Conservation (phyloP, 2,888 invertebrate genomes). For the Geotrupes spiniger region DNA sequence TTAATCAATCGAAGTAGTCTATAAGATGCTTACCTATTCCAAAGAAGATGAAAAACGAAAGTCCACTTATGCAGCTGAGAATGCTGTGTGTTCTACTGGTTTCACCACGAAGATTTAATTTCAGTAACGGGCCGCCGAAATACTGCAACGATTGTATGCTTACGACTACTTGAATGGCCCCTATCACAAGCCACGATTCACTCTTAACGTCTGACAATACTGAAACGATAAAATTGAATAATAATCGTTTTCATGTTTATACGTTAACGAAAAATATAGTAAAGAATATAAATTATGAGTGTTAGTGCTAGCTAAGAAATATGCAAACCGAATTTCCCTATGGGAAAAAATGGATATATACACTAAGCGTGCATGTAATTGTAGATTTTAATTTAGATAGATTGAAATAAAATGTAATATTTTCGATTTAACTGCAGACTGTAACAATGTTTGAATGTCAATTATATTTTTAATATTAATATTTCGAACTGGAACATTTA, state of each 20-base stretch:
- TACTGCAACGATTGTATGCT: conserved; percentile 42
- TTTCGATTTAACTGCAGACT: no score
- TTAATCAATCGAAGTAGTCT: background rate
- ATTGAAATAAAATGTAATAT: no score
- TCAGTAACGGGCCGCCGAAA: conserved; percentile 39
- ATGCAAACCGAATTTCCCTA: no score
- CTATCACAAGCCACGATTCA: conserved; percentile 39
- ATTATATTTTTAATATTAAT: no score
- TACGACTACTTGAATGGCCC: conserved; percentile 40
- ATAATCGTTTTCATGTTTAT: no score
- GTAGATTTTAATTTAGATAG: no score
- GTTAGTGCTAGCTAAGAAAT: background rate
- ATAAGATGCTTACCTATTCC: conserved; percentile 37
- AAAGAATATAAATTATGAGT: background rate
- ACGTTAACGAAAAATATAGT: conserved; percentile 7
- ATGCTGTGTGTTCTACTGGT: conserved; percentile 37
- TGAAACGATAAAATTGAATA: no score
- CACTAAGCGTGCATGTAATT: no score
- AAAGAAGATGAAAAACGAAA: conserved; percentile 40
- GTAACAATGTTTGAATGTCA: no score
- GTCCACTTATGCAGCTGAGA: conserved; percentile 38
- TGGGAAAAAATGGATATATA: no score
- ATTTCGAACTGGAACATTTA: no score
- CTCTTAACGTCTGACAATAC: conserved; percentile 40
- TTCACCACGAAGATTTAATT: conserved; percentile 40